These are phyloP conservation scores for Drosophila parabipectinata DNA, from an alignment of 1,140 invertebrate species.

Conservation along the genomic window DNA sequence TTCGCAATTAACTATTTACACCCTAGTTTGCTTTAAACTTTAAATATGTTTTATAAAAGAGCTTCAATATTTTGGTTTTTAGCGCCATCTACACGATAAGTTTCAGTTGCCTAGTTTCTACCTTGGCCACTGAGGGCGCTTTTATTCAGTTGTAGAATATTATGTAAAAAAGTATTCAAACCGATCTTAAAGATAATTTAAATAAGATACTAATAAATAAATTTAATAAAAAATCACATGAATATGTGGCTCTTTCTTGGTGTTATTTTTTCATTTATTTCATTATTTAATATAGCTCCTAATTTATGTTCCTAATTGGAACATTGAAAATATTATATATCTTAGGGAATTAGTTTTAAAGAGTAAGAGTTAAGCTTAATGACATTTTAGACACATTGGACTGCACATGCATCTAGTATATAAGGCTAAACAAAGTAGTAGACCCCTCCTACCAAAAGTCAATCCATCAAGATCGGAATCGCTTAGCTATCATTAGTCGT, in stretches of 20 bases:
- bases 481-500: conserved; percentile 16
- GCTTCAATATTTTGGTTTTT: background rate
- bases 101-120: background rate
- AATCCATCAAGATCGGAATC: conserved; percentile 23
- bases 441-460: conserved; percentile 1
- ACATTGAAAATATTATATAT: background rate
- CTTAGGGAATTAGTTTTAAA: background rate
- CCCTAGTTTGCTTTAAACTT: background rate
- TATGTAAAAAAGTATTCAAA: background rate
- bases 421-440: no score
- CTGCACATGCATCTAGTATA: no score
- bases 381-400: background rate
- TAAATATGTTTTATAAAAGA: background rate
- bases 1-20: background rate
- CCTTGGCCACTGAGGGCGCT: background rate
- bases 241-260: no score
- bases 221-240: no score
- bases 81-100: background rate
- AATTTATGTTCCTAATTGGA: no score
- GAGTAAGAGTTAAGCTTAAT: background rate
- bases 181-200: no score
- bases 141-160: background rate
- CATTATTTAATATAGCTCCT: no score
- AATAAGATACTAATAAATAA: no score
- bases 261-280: no score